phyloP scores from a whole-genome alignment of 2,888 invertebrate species.

The Chaitophorus viminalis region DNA sequence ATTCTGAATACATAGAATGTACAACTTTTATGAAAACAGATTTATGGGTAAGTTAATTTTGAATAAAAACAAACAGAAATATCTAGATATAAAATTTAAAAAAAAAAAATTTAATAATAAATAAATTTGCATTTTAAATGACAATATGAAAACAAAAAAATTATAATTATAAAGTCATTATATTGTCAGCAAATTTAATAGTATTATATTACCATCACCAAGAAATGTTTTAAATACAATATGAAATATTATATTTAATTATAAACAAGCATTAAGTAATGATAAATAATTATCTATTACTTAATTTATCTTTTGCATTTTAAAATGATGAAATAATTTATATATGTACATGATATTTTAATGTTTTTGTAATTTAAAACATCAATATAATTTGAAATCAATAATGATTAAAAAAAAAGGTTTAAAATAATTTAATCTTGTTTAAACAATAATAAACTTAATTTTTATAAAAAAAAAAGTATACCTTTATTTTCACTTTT shows the following conservation, averaged over 20 bases:
- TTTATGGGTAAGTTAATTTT: too few relatives aligned
- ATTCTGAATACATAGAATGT: too few relatives aligned
- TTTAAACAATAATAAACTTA: neutral
- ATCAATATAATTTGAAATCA: neutral
- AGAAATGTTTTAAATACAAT: conserved; percentile 14
- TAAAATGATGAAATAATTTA: conserved; percentile 29
- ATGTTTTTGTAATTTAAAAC: neutral
- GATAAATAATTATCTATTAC: conserved; percentile 11
- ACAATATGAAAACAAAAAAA: too few relatives aligned
- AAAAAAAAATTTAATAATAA: too few relatives aligned
- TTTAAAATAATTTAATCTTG: neutral
- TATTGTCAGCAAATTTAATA: too few relatives aligned
- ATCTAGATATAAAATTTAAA: too few relatives aligned
- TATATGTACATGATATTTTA: neutral
- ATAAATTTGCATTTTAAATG: too few relatives aligned
- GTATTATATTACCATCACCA: neutral
- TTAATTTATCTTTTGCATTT: conserved; percentile 10
- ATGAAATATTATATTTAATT: conserved; percentile 6
- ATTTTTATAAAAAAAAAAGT: conserved; percentile 13
- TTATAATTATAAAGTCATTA: too few relatives aligned
- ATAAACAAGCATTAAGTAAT: neutral
- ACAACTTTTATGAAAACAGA: too few relatives aligned
- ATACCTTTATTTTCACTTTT: conserved; percentile 32
- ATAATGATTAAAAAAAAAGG: neutral
- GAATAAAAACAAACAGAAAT: too few relatives aligned